Conservation (phyloP, 2,888 invertebrate species). For the Deroplatys truncata region DNA sequence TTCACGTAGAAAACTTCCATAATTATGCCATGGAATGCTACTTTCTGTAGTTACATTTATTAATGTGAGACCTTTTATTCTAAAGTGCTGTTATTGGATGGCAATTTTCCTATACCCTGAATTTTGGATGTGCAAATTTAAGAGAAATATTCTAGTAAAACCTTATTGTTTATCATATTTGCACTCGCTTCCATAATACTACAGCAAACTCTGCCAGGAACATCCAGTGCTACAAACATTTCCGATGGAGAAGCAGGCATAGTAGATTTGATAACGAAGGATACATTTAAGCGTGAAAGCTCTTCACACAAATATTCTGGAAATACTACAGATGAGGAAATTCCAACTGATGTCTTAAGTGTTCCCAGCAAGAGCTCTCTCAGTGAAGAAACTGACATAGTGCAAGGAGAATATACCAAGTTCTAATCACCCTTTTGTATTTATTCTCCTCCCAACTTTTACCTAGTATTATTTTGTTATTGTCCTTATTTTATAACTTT, state of each 20-base stretch:
- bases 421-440: background rate
- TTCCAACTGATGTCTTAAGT: background rate
- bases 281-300: slow-evolving; percentile 3
- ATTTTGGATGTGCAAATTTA: background rate
- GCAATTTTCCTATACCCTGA: background rate
- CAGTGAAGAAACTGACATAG: background rate
- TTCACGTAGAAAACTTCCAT: background rate
- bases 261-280: slow-evolving; percentile 20
- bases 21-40: background rate
- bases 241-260: background rate
- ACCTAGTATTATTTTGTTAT: background rate
- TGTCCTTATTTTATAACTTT: background rate
- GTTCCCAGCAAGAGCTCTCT: background rate
- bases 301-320: background rate
- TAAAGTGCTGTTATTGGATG: too few relatives aligned
- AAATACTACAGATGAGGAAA: background rate
- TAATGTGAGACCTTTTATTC: too few relatives aligned
- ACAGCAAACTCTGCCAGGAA: background rate
- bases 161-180: too few relatives aligned
- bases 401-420: background rate
- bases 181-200: background rate
- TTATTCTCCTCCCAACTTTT: background rate
- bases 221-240: background rate
- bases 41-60: background rate
- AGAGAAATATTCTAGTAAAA: too few relatives aligned